Evolutionary conservation across 1,140 invertebrate genomes (phyloP).

Genomic region (Brachionus asplanchnoidis): DNA sequence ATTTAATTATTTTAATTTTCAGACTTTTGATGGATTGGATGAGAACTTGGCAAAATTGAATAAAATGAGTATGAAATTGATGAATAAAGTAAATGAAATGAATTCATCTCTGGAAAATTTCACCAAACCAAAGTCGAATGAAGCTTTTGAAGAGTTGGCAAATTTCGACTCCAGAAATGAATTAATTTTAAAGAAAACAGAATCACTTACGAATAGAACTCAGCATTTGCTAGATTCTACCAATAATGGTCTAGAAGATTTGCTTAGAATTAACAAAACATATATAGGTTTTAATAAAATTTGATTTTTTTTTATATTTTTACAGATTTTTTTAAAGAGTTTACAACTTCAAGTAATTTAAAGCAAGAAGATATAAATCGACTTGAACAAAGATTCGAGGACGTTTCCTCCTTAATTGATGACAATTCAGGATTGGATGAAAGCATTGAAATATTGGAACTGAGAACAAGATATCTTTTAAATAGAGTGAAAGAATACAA

Average conservation of each 20-base stretch:
- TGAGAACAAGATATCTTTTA: not conserved
- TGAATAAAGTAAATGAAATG: not conserved
- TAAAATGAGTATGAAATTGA: not conserved
- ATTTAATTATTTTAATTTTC: not conserved
- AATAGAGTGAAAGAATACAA: slow-evolving; percentile 3
- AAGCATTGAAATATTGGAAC: not conserved
- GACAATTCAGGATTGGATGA: not conserved
- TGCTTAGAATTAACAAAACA: not conserved
- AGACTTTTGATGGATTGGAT: slow-evolving; percentile 6
- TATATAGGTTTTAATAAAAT: not conserved
- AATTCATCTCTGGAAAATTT: not conserved
- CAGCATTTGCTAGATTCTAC: slow-evolving; percentile 26
- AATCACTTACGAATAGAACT: not conserved
- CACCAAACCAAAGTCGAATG: not conserved
- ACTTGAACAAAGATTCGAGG: not conserved
- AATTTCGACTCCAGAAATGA: slow-evolving; percentile 11
- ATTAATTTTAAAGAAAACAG: not conserved
- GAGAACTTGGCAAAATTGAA: not conserved
- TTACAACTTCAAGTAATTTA: not conserved
- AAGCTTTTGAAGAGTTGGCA: not conserved
- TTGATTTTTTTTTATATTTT: not conserved
- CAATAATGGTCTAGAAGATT: slow-evolving; percentile 1
- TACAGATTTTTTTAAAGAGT: not conserved
- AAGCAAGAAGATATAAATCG: not conserved
- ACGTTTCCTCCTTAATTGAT: not conserved